phyloP scores from a whole-genome alignment of 2,113 vertebrate genomes.

The Ciconia boyciana region DNA sequence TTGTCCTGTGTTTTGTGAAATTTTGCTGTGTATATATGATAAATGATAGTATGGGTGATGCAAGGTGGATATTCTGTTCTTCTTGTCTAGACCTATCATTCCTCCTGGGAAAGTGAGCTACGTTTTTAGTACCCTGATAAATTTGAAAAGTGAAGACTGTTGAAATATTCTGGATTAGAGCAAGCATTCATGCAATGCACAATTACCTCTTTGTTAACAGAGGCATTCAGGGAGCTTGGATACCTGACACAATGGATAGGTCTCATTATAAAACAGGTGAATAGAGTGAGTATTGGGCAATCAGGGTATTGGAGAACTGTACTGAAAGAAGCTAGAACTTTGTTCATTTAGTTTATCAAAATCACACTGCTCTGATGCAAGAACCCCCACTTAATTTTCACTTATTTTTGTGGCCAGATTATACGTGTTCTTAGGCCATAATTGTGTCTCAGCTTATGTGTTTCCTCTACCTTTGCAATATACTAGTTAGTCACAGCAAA shows the following conservation, averaged over 20 bases:
- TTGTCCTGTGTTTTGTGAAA: background rate
- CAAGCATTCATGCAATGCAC: background rate
- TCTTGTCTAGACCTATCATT: background rate
- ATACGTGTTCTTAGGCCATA: background rate
- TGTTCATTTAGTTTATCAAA: background rate
- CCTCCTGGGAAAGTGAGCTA: background rate
- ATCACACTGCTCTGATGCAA: background rate
- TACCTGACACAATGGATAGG: background rate
- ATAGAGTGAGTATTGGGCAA: background rate
- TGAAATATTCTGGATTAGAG: background rate
- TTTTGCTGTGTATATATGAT: background rate
- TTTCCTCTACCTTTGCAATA: background rate
- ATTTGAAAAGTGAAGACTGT: background rate
- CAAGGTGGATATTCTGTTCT: background rate
- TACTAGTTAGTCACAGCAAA: background rate
- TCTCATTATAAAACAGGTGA: background rate
- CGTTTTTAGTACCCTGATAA: background rate
- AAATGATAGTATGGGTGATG: background rate
- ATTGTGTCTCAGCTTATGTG: background rate
- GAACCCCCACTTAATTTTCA: background rate
- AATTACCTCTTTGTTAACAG: background rate
- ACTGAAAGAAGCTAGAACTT: background rate
- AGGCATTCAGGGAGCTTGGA: background rate
- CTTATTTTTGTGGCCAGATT: background rate
- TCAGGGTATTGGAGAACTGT: background rate